phyloP scores from a whole-genome alignment of 2,113 vertebrate genomes.

The Capreolus pygargus region DNA sequence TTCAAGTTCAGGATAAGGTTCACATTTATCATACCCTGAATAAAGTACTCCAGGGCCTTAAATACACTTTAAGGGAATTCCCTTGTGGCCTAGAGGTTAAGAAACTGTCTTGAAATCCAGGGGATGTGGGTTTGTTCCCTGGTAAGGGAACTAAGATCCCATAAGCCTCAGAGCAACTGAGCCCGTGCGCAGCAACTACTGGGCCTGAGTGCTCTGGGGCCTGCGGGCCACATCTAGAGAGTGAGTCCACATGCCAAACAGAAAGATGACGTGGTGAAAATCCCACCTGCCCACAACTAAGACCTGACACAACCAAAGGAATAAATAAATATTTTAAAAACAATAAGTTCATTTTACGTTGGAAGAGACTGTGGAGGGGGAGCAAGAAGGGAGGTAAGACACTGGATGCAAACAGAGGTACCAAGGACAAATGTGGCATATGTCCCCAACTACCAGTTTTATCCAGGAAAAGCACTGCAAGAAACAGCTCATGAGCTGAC shows the following conservation, averaged over 20 bases:
- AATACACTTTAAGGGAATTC: neutral
- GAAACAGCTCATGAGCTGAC: neutral
- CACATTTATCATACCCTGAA: neutral
- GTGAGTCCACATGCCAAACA: neutral
- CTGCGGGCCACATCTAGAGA: neutral
- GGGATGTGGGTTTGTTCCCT: neutral
- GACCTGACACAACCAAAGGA: neutral
- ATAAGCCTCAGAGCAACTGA: neutral
- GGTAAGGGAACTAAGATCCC: neutral
- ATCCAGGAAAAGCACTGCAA: neutral
- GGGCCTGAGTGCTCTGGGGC: neutral
- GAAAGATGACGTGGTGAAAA: fast-evolving
- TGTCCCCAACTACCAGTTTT: neutral
- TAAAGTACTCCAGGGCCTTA: neutral
- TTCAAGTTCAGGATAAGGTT: neutral
- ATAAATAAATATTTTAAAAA: neutral
- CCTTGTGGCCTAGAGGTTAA: neutral
- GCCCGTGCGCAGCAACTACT: neutral
- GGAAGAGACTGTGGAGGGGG: neutral
- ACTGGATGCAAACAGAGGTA: neutral
- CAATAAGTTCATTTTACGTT: neutral
- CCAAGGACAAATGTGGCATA: neutral
- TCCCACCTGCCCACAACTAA: neutral
- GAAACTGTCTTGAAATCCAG: neutral
- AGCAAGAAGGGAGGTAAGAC: neutral